Percentiles rank a stretch among this genome's conserved stretches.
Conservation (phyloP, 2,113 vertebrate species). For the Pelecanoides urinatrix region DNA sequence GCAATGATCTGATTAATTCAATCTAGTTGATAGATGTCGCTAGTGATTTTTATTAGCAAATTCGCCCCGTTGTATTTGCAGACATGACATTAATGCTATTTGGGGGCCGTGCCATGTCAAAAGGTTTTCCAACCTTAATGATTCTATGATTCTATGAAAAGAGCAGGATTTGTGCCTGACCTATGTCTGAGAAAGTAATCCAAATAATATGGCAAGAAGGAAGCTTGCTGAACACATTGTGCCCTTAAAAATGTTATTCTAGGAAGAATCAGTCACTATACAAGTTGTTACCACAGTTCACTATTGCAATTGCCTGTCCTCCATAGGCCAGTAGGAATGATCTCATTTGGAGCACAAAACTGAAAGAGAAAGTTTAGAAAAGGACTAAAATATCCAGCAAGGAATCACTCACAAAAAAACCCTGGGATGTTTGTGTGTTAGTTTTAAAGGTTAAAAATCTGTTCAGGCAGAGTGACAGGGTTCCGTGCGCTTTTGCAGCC, state of each 20-base stretch:
- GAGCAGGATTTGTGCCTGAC: background rate
- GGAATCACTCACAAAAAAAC: background rate
- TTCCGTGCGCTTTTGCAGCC: background rate
- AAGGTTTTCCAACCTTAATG: too few relatives aligned
- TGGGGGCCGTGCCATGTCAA: background rate
- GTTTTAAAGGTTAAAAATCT: background rate
- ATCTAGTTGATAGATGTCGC: background rate
- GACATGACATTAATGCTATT: background rate
- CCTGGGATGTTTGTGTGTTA: background rate
- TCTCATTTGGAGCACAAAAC: background rate
- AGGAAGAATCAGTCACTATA: background rate
- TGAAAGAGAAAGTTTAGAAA: background rate
- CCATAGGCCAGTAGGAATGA: background rate
- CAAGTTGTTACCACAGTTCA: background rate
- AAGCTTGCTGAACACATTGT: background rate
- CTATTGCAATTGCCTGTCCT: background rate
- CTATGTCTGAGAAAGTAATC: background rate
- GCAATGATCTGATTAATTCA: constrained; percentile 12
- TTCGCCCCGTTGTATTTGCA: background rate
- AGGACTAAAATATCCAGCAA: background rate
- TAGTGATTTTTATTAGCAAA: background rate
- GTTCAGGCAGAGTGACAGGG: background rate
- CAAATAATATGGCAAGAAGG: background rate
- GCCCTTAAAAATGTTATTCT: constrained; percentile 1
- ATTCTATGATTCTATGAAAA: too few relatives aligned